phyloP scores from a whole-genome alignment of 1,140 invertebrate genomes.

The Drosophila leontia region DNA sequence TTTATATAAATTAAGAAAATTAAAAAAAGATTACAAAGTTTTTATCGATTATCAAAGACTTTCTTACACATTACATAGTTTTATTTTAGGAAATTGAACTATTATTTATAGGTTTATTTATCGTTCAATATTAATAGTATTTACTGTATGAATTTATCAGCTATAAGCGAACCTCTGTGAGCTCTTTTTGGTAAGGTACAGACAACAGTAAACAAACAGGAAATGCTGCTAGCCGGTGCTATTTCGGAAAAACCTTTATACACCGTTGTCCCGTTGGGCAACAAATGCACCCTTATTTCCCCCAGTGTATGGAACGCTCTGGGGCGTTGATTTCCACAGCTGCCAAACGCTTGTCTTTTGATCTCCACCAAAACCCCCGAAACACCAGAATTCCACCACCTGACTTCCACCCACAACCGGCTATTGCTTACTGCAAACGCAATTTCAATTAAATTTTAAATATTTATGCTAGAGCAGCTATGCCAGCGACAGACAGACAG shows the following conservation, averaged over 20 bases:
- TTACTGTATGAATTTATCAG: not conserved
- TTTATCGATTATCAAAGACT: no score
- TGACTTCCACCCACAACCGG: not conserved
- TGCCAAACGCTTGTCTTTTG: slow-evolving; percentile 82
- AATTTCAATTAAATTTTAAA: slow-evolving; percentile 84
- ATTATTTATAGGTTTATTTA: not conserved
- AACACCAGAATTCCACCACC: slow-evolving; percentile 14
- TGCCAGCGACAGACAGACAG: slow-evolving; percentile 30
- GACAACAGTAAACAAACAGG: slow-evolving; percentile 69
- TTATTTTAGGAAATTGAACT: not conserved
- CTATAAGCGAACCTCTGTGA: not conserved
- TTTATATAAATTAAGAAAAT: not conserved
- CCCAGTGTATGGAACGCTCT: slow-evolving; percentile 47
- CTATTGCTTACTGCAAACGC: slow-evolving; percentile 55
- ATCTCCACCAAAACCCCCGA: slow-evolving; percentile 55
- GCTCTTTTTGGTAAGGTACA: slow-evolving; percentile 35
- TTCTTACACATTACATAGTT: no score
- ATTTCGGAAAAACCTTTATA: slow-evolving; percentile 16
- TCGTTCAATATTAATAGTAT: not conserved
- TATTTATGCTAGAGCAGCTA: slow-evolving; percentile 69
- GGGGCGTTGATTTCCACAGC: slow-evolving; percentile 79
- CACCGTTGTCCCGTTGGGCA: slow-evolving; percentile 15
- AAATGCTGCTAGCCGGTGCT: slow-evolving; percentile 19
- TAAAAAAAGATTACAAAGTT: not conserved
- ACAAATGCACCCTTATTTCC: slow-evolving; percentile 29